phyloP scores from a whole-genome alignment of 2,888 invertebrate genomes.

The Cactoblastis cactorum region DNA sequence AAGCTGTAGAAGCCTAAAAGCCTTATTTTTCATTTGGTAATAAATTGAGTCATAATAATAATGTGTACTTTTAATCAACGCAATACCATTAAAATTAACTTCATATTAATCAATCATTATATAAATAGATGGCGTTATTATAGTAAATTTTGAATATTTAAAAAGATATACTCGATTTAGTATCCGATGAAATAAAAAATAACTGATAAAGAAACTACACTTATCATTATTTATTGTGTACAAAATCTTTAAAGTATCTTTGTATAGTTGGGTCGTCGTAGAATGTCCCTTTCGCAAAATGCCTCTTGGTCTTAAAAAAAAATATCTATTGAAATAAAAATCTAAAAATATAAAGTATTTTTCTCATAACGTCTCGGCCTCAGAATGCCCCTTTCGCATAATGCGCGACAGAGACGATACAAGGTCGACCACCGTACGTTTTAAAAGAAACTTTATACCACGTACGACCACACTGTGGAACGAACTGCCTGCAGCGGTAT shows the following conservation, averaged over 20 bases:
- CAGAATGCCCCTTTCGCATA: too few species aligned
- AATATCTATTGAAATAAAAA: too few species aligned
- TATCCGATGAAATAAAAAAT: slow-evolving; percentile 5
- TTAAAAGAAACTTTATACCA: too few species aligned
- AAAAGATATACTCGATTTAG: slow-evolving; percentile 1
- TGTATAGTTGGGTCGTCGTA: too few species aligned
- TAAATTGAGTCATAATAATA: background rate
- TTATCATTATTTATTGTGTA: slow-evolving; percentile 25
- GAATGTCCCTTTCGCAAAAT: too few species aligned
- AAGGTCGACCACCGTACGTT: too few species aligned
- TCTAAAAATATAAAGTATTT: too few species aligned
- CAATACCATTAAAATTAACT: background rate
- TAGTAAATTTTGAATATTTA: background rate
- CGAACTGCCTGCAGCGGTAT: too few species aligned
- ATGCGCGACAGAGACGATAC: too few species aligned
- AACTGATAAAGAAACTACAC: slow-evolving; percentile 41
- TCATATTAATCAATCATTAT: background rate
- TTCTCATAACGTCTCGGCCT: too few species aligned
- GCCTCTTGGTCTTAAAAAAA: too few species aligned
- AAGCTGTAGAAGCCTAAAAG: background rate
- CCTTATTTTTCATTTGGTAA: slow-evolving; percentile 1
- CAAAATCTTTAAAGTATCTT: slow-evolving; percentile 19
- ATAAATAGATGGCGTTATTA: background rate
- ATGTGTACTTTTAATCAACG: background rate
- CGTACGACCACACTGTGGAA: too few species aligned